Evolutionary conservation across 2,888 invertebrate species (phyloP).

Genomic region (Osmoderma eremita): DNA sequence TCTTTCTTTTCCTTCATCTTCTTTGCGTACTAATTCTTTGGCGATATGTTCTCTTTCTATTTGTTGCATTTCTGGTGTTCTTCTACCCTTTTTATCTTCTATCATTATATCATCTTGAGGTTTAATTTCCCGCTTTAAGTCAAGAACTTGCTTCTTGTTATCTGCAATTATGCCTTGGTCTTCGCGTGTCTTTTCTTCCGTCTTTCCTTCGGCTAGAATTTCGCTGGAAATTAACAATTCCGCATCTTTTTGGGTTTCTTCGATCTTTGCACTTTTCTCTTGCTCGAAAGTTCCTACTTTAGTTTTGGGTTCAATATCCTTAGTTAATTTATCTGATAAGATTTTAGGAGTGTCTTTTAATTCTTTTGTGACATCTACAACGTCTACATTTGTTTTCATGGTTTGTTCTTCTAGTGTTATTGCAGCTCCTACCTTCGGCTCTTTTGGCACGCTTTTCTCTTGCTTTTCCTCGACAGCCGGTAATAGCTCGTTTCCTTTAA

Average conservation of each 20-base stretch:
- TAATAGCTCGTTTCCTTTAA: conserved; percentile 10
- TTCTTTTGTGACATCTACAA: not conserved
- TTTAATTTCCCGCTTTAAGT: not conserved
- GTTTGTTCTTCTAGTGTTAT: not conserved
- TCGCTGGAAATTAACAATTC: too few relatives aligned
- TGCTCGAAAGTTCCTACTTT: too few relatives aligned
- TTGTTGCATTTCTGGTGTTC: not conserved
- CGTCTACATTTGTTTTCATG: not conserved
- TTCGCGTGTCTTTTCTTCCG: not conserved
- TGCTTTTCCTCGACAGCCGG: conserved; percentile 35
- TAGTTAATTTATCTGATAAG: not conserved
- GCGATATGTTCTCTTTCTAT: not conserved
- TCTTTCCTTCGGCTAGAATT: not conserved
- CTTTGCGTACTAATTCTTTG: conserved; percentile 21
- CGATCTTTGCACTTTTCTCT: too few relatives aligned
- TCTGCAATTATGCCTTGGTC: not conserved
- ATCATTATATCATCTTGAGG: too few relatives aligned
- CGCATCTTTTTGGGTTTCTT: too few relatives aligned
- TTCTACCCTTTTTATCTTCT: conserved; percentile 7
- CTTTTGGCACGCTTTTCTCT: conserved; percentile 11
- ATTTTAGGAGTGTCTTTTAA: not conserved
- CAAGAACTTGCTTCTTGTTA: not conserved
- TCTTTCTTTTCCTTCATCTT: conserved; percentile 37
- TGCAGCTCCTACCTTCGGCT: not conserved
- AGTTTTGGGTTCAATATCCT: not conserved